Base-by-base conservation (phyloP, 2,113 vertebrate genomes). In the Oncorhynchus clarkii region DNA sequence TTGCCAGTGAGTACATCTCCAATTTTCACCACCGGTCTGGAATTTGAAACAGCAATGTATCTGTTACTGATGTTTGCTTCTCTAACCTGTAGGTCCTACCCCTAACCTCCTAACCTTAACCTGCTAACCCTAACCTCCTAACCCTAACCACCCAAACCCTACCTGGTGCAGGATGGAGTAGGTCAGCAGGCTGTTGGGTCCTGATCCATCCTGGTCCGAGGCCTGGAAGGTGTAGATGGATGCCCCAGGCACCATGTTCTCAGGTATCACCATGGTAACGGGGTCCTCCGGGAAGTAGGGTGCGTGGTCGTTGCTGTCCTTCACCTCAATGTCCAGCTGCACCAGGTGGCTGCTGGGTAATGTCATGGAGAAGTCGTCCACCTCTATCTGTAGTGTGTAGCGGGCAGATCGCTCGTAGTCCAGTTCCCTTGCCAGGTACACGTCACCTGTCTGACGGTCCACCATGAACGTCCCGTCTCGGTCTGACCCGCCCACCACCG, bases 211-310 rank as follows among this genome's bases (percentile, higher is more conserved):
- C 90, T 93, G 89, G 1, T 99, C 98, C 4, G 91, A 59, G 0
- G 97, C 98, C 77, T 96, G 97, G 82, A 99, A 98, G 0, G 96
- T 95, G 82, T 96, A 96, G 77, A 99, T 76, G 26, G 95, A 93
- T 0, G 93, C 87, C 1, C 95, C 95, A 0, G 92, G 89, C 14
- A 92, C 91, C 0, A 90, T 85, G 11, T 96, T 96, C 89, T 99
- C 98, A 0, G 94, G 89, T 34, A 98, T 89, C 73, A 97, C 96
- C 0, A 99, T 89, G 4, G 95, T 96, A 51, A 98, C 75, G 0
- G 97, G 97, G 70, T 99, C 97, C 22, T 97, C 95, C 0, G 94
- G 91, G 77, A 99, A 99, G 80, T 89, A 78, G 0, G 98, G 98
- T 0, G 94, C 82, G 12, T 99, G 96, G 85, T 99, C 97, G 0